Evolutionary conservation across 2,888 invertebrate species (phyloP), one percentile per base, ranked within the genome.

Genomic region (Rhagophthalmus giganteus): DNA sequence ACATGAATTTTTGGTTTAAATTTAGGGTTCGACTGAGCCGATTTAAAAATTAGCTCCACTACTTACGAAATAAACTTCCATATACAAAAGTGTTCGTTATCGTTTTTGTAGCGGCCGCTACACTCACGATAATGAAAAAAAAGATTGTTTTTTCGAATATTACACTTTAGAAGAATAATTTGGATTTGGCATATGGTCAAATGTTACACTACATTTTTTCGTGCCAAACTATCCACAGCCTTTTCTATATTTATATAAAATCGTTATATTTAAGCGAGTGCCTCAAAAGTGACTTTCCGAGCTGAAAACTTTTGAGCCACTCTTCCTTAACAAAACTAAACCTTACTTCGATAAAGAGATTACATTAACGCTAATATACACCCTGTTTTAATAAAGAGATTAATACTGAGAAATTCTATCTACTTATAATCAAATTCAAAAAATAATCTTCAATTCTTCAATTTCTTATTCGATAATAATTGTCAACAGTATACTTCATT

Each of bases 181-280:
- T 51, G 34, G 35, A 31, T 39, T 44, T 32, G 16, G 35, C 28
- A 40, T 46, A 27, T 27, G 33, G 26, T 45, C 32, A 32, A 34
- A 37, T 24, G 14, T 47, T 47, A n/a, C 26, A 15, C 30, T 44
- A 25, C 35, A 37, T 50, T 39, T 45, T 47, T 51, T 47, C 55
- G 53, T 49, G 45, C 56, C 46, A 45, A 54, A 54, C 51, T 58
- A 57, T 58, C 60, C 61, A 61, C 61, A 61, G 61, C 61, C 61
- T 58, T 61, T 58, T 54, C 55, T 56, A 49, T 57, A 54, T 55
- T 41, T 40, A 35, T 20, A 41, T 28, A 20, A 20, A 5, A 20
- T 26, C 10, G 26, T n/a, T n/a, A n/a, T n/a, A n/a, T n/a, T n/a
- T n/a, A n/a, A n/a, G n/a, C n/a, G n/a, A 27, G 12, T 27, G 20